These are phyloP conservation scores for Echiichthys vipera DNA, from an alignment of 2,797 vertebrate genomes.

Conservation along the genomic window DNA sequence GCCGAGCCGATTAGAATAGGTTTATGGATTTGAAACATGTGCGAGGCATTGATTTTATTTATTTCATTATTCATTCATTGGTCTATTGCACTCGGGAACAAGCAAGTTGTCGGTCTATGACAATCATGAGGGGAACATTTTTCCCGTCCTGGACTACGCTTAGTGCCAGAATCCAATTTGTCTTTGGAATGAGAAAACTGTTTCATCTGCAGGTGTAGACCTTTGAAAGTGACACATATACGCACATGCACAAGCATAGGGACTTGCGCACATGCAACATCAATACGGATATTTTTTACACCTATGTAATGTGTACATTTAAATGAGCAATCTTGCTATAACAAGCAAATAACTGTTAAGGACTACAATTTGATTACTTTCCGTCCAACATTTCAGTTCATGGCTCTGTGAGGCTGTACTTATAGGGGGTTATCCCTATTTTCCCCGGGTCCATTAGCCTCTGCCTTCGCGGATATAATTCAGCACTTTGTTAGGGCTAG, in stretches of 20 bases:
- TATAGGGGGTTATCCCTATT: no score
- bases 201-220: constrained; percentile 67
- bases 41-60: constrained; percentile 75
- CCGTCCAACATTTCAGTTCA: no score
- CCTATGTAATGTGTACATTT: no score
- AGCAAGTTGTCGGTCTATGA: constrained; percentile 63
- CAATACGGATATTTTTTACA: no score
- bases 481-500: no score
- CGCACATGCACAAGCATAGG: not conserved
- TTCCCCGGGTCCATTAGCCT: no score
- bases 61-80: constrained; percentile 81
- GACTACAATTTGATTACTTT: no score
- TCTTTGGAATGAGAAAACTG: constrained; percentile 74
- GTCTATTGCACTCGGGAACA: constrained; percentile 73
- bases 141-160: constrained; percentile 60
- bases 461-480: no score
- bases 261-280: no score
- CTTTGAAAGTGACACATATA: constrained; percentile 48
- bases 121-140: constrained; percentile 70
- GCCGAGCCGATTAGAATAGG: constrained; percentile 74
- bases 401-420: not conserved
- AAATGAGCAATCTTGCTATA: no score
- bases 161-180: constrained; percentile 73
- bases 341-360: no score
- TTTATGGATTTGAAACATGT: constrained; percentile 81